These are phyloP conservation scores for Psittacula derbiana DNA, from an alignment of 2,797 vertebrate genomes.

Conservation along the genomic window DNA sequence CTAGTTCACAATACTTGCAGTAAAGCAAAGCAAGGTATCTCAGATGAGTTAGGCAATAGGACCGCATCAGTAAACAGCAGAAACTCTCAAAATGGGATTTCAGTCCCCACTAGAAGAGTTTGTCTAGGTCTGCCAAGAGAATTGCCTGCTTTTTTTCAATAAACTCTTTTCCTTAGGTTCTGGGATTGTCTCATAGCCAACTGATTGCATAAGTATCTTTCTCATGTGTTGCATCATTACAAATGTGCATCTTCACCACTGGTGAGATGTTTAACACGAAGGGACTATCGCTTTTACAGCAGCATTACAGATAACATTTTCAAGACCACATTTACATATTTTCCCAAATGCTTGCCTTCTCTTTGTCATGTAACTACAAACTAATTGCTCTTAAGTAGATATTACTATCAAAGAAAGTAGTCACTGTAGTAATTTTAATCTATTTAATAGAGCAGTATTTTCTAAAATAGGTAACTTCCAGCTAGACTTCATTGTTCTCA, in stretches of 20 bases:
- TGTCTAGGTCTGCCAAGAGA: background rate
- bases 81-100: background rate
- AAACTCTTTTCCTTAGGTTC: background rate
- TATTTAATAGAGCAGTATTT: background rate
- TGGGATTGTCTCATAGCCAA: background rate
- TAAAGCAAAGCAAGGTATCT: background rate
- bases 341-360: background rate
- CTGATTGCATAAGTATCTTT: background rate
- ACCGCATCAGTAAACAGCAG: background rate
- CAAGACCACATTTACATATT: background rate
- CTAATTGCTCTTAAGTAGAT: background rate
- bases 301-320: background rate
- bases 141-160: background rate
- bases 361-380: background rate
- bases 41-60: background rate
- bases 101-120: background rate
- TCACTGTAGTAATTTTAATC: background rate
- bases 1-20: background rate
- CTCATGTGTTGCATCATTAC: background rate
- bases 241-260: background rate
- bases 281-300: background rate
- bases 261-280: background rate
- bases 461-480: background rate
- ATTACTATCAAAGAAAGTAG: background rate
- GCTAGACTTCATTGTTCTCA: background rate